Evolutionary conservation across 1,140 invertebrate genomes (phyloP), one percentile per base, ranked within the genome.

Genomic region (Chrysomallon squamiferum): DNA sequence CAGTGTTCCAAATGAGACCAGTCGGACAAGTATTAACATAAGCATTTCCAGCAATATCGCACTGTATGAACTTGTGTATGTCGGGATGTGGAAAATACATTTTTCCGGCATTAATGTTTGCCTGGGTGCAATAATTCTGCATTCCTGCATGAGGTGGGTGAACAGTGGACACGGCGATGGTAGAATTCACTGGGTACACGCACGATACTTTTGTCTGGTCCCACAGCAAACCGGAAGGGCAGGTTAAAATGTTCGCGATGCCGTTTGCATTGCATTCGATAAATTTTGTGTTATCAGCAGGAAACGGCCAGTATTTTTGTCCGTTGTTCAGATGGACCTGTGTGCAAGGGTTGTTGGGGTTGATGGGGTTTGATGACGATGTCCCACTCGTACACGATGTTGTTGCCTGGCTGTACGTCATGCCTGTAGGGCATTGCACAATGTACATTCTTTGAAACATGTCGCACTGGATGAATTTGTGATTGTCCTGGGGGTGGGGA

Each of bases 381-480:
- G 30, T 41, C 25, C 25, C 30, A 27, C 29, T 30, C 25, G 50
- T 57, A 30, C 65, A 60, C 4, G 59, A 66, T 13, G 59, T 61
- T 1, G 52, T 45, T 20, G 54, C 59, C 50, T 41, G 35, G 50
- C 29, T 54, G 29, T 54, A 54, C 25, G 35, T 9, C 56, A 32
- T 9, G 2, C 71, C 69, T 1, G 18, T 6, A 9, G 75, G 75
- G 50, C 75, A 77, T 27, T 73, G 73, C 13, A 77, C 70, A 47
- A 77, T 71, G 65, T 73, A 77, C 71, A 77, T 75, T 9, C 68
- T 59, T 6, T 66, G 69, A n/a, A 70, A 59, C 13, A 72, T 13
- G 61, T 75, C 75, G 49, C 75, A 77, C 52, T 77, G 73, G 52
- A 77, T 63, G 56, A 75, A 77, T 56, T 77, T 77, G 30, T 60